A percentile compares a stretch with the other conserved stretches of the same genome.
phyloP scores from a whole-genome alignment of 2,888 invertebrate species.

The Amphipoea lucens region DNA sequence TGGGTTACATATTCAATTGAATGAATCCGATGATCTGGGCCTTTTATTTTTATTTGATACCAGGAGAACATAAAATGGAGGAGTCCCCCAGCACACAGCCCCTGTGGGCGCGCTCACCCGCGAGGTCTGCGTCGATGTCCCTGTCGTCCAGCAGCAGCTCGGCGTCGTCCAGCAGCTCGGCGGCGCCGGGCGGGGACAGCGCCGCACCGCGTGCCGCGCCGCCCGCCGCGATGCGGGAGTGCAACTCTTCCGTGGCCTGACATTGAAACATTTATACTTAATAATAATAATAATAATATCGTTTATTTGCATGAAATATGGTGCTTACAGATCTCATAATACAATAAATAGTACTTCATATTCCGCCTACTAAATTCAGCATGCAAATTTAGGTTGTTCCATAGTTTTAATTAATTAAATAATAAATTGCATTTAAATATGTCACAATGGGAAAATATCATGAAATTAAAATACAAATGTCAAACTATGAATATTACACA shows the following conservation, averaged over 20 bases:
- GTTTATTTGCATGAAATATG: too few species aligned
- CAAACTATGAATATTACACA: too few species aligned
- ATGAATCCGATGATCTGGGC: conserved; percentile 17
- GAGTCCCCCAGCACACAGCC: not conserved
- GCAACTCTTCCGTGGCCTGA: conserved; percentile 97
- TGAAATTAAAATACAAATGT: too few species aligned
- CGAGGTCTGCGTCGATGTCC: conserved; percentile 95
- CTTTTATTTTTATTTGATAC: conserved; percentile 29
- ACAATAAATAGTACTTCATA: too few species aligned
- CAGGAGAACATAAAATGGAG: conserved; percentile 5
- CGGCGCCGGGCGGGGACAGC: conserved; percentile 91
- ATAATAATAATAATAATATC: too few species aligned
- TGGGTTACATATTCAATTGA: not conserved
- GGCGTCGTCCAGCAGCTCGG: conserved; percentile 95
- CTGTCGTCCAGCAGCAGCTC: conserved; percentile 95
- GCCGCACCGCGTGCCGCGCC: conserved; percentile 90
- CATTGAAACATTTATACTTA: not conserved
- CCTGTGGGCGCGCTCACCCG: not conserved
- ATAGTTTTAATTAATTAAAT: too few species aligned
- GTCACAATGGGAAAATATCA: too few species aligned
- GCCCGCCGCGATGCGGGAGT: conserved; percentile 94
- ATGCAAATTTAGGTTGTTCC: too few species aligned
- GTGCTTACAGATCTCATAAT: too few species aligned
- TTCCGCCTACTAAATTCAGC: too few species aligned
- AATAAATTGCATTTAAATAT: too few species aligned